Conservation (phyloP, 2,888 invertebrate species). For the Lasius platythorax region DNA sequence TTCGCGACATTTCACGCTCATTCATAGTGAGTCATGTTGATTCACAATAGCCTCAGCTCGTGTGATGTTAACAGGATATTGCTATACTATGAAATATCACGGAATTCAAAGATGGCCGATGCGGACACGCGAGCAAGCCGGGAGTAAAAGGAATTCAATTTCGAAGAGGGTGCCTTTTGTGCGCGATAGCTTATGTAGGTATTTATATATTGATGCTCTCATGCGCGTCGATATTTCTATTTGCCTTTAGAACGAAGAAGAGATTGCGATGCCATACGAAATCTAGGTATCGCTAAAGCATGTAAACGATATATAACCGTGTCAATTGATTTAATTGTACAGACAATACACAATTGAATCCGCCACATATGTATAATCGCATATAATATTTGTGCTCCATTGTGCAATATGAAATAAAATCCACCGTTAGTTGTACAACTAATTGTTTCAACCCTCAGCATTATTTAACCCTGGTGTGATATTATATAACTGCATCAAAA, state of each 20-base stretch:
- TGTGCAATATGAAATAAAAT: constrained; percentile 8
- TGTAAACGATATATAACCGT: neutral
- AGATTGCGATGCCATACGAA: constrained; percentile 42
- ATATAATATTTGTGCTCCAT: neutral
- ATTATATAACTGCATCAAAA: neutral
- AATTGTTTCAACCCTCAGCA: neutral
- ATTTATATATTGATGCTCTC: constrained; percentile 64
- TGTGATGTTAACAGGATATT: constrained; percentile 73
- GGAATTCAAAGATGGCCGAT: constrained; percentile 78
- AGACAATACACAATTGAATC: neutral
- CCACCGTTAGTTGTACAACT: neutral
- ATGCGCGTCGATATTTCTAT: constrained; percentile 59
- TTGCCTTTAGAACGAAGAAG: constrained; percentile 28
- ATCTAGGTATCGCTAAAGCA: neutral
- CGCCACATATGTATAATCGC: no score
- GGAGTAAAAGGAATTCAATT: constrained; percentile 75
- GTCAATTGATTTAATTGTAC: constrained; percentile 33
- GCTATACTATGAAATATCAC: constrained; percentile 76
- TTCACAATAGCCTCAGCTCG: constrained; percentile 60
- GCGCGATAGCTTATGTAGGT: constrained; percentile 53
- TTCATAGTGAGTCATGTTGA: constrained; percentile 32
- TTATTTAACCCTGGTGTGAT: neutral
- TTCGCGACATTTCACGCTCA: constrained; percentile 46
- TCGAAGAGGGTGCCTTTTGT: constrained; percentile 66
- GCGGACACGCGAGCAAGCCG: constrained; percentile 48